Evolutionary conservation across 2,888 invertebrate genomes (phyloP).

Genomic region (Tiliacea citrago): DNA sequence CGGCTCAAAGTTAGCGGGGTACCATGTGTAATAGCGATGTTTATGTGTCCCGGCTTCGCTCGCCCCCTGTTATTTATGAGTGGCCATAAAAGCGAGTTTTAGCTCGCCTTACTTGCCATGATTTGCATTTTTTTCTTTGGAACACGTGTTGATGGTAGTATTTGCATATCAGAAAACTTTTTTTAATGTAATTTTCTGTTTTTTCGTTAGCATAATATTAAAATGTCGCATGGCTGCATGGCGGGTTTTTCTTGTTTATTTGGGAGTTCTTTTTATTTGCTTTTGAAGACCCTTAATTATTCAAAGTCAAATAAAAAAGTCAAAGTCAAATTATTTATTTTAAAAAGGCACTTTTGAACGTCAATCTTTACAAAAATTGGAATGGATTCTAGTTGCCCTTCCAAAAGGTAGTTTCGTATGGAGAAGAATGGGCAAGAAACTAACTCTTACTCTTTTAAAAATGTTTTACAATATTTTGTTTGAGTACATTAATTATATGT

Average conservation of each 20-base stretch:
- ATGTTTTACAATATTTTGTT: no score
- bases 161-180: constrained; percentile 70
- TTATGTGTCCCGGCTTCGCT: constrained; percentile 62
- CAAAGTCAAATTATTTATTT: no score
- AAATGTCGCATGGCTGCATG: constrained; percentile 37
- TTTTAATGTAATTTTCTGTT: constrained; percentile 63
- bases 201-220: constrained; percentile 58
- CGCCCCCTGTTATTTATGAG: constrained; percentile 71
- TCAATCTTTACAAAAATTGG: no score
- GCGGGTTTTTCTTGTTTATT: constrained; percentile 42
- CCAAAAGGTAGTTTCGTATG: no score
- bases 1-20: constrained; percentile 58
- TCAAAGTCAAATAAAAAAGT: no score
- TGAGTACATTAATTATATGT: no score
- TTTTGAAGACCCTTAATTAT: constrained; percentile 21
- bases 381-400: no score
- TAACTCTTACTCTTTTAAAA: no score
- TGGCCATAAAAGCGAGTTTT: constrained; percentile 71
- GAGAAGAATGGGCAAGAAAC: no score
- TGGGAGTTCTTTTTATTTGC: constrained; percentile 17
- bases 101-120: constrained; percentile 66
- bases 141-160: constrained; percentile 75
- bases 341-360: no score
- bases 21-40: constrained; percentile 70
- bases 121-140: constrained; percentile 78